These are phyloP conservation scores for Eupeodes latifasciatus DNA, from an alignment of 2,888 invertebrate species.

Conservation along the genomic window DNA sequence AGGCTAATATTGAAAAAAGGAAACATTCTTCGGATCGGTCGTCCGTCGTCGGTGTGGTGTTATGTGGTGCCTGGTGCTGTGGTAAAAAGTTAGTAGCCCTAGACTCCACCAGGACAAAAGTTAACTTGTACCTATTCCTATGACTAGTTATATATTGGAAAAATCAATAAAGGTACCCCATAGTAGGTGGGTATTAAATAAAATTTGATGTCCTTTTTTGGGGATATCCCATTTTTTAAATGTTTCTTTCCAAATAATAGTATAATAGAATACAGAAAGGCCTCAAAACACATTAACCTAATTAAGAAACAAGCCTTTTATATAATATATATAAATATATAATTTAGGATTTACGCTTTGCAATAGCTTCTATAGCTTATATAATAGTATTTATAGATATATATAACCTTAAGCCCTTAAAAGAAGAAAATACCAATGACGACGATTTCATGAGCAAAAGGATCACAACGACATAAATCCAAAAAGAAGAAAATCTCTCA, in stretches of 20 bases:
- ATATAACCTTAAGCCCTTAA: conserved; percentile 16
- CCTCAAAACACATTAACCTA: conserved; percentile 51
- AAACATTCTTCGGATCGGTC: conserved; percentile 19
- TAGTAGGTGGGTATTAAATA: conserved; percentile 52
- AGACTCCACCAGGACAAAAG: neutral
- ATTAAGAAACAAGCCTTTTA: conserved; percentile 53
- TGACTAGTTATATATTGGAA: conserved; percentile 3
- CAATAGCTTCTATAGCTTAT: neutral
- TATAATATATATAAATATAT: conserved; percentile 28
- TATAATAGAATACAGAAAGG: neutral
- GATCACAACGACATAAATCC: conserved; percentile 66
- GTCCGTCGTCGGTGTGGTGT: neutral
- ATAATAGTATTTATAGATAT: neutral
- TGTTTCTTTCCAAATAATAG: neutral
- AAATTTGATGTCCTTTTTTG: conserved; percentile 52
- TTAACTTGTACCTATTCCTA: neutral
- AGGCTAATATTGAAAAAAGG: conserved; percentile 47
- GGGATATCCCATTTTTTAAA: conserved; percentile 39
- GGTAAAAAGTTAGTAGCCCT: conserved; percentile 7
- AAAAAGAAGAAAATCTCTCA: conserved; percentile 36
- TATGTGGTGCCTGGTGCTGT: neutral
- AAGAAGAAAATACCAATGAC: conserved; percentile 13
- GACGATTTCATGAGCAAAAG: conserved; percentile 39
- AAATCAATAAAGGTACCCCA: conserved; percentile 21
- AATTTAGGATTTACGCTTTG: conserved; percentile 41